These are phyloP conservation scores for Conistra vaccinii DNA, from an alignment of 2,888 invertebrate species.

Conservation along the genomic window DNA sequence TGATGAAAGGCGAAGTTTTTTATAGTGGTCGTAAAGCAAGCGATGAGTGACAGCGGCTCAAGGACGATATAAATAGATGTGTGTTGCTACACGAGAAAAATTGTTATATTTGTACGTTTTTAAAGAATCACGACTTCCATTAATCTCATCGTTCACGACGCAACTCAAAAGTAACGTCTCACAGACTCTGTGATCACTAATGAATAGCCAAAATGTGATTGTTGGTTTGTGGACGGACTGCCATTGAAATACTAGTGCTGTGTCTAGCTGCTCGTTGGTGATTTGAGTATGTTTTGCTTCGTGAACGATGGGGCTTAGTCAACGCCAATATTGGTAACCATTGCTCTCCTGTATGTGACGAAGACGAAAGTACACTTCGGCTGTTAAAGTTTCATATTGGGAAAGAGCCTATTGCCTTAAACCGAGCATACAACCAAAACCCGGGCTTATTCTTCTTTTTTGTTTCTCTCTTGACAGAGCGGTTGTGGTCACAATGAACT, in stretches of 20 bases:
- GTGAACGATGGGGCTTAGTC: neutral
- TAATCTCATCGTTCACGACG: neutral
- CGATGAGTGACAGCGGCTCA: conserved; percentile 41
- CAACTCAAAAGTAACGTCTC: neutral
- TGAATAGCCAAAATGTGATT: neutral
- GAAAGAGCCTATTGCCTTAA: neutral
- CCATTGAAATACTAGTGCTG: too few species aligned
- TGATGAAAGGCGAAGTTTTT: conserved; percentile 38
- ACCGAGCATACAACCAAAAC: neutral
- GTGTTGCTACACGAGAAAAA: neutral
- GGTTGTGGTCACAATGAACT: too few species aligned
- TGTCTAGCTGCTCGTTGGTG: too few species aligned
- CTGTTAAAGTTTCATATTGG: neutral
- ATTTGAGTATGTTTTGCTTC: too few species aligned
- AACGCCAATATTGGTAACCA: neutral
- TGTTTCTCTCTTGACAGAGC: too few species aligned
- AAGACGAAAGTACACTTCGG: neutral
- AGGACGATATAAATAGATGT: conserved; percentile 8
- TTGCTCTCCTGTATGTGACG: neutral
- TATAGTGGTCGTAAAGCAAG: conserved; percentile 39
- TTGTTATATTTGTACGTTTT: conserved; percentile 16
- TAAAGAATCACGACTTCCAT: neutral
- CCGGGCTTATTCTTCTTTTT: too few species aligned
- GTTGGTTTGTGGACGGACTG: too few species aligned
- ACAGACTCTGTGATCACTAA: neutral